Evolutionary conservation across 2,888 invertebrate species (phyloP).

Genomic region (Lasius fuliginosus): DNA sequence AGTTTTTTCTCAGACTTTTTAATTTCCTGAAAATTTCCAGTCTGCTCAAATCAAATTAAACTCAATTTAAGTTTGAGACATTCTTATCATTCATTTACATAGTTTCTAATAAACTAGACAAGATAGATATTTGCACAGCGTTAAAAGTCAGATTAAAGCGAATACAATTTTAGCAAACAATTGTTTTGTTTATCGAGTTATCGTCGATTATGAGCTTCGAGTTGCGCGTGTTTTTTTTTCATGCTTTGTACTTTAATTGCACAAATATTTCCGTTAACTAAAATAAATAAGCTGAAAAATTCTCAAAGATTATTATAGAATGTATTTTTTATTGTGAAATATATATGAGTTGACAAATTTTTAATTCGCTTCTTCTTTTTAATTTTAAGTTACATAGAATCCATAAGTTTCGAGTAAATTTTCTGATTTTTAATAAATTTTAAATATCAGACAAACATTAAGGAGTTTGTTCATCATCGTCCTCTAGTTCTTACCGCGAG

Average conservation of each 20-base stretch:
- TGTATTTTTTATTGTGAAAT: too few species aligned
- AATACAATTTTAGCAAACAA: constrained; percentile 7
- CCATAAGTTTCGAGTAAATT: too few species aligned
- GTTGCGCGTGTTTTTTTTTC: background rate
- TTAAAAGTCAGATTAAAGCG: background rate
- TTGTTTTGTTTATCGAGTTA: background rate
- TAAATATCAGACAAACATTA: too few species aligned
- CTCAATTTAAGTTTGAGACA: background rate
- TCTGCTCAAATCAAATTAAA: background rate
- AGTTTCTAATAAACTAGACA: background rate
- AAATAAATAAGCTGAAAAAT: too few species aligned
- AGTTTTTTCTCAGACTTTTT: background rate
- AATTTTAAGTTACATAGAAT: too few species aligned
- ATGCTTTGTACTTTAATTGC: background rate
- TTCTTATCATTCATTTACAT: background rate
- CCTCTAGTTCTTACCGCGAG: too few species aligned
- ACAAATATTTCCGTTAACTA: too few species aligned
- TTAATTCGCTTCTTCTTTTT: too few species aligned
- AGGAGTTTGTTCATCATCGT: too few species aligned
- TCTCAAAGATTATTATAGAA: too few species aligned
- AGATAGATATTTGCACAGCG: background rate
- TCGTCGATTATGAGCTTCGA: background rate
- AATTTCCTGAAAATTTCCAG: background rate
- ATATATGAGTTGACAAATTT: too few species aligned
- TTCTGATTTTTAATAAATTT: too few species aligned